These are phyloP conservation scores for Batillaria attramentaria DNA, from an alignment of 1,140 invertebrate species.

Conservation along the genomic window DNA sequence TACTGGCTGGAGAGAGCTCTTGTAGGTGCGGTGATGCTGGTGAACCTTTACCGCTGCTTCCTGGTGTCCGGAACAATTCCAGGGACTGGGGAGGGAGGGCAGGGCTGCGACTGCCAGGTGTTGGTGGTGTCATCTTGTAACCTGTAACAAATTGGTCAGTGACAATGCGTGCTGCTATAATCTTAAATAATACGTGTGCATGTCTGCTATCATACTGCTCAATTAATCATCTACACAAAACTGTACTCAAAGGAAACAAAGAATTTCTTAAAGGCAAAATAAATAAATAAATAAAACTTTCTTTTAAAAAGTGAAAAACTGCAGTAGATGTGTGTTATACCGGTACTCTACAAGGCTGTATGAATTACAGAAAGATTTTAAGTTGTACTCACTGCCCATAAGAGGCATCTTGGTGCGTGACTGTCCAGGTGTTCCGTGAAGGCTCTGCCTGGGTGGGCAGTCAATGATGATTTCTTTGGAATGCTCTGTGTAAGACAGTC, in stretches of 20 bases:
- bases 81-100: constrained; percentile 45
- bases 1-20: constrained; percentile 45
- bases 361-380: background rate
- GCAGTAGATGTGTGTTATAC: too few relatives aligned
- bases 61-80: constrained; percentile 49
- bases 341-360: too few relatives aligned
- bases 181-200: too few relatives aligned
- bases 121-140: constrained; percentile 56
- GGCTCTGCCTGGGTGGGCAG: constrained; percentile 43
- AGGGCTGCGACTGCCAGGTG: constrained; percentile 40
- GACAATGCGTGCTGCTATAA: background rate
- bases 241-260: too few relatives aligned
- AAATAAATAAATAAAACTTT: too few relatives aligned
- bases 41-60: constrained; percentile 41
- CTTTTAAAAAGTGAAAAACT: too few relatives aligned
- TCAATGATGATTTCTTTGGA: constrained; percentile 59
- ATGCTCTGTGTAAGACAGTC: constrained; percentile 39
- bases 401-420: constrained; percentile 39
- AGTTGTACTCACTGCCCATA: constrained; percentile 34
- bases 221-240: too few relatives aligned
- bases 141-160: constrained; percentile 43
- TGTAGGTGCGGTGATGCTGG: constrained; percentile 39
- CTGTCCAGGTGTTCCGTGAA: constrained; percentile 41
- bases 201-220: too few relatives aligned
- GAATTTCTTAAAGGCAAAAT: too few relatives aligned